These are phyloP conservation scores for Hydroisotoma schaefferi DNA, from an alignment of 2,888 invertebrate species.

Conservation along the genomic window DNA sequence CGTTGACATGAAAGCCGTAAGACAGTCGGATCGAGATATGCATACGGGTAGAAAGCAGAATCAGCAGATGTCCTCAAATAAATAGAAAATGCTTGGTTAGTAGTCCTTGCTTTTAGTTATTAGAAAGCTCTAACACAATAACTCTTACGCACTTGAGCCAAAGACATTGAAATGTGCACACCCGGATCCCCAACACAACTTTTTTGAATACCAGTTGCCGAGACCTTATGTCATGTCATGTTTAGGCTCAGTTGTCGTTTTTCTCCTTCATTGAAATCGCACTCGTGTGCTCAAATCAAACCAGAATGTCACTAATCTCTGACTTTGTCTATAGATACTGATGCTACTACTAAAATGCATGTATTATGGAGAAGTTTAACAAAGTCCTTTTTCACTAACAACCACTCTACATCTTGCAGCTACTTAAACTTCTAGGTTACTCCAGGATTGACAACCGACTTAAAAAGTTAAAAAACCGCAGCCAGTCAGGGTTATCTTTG, in stretches of 20 bases:
- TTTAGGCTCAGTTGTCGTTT: conserved; percentile 24
- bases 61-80: neutral
- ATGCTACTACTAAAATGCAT: too few species aligned
- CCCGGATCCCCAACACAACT: neutral
- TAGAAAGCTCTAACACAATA: too few species aligned
- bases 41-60: neutral
- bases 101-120: too few species aligned
- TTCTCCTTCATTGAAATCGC: conserved; percentile 34
- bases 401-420: too few species aligned
- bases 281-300: conserved; percentile 39
- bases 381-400: too few species aligned
- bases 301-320: conserved; percentile 27
- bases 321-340: neutral
- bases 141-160: too few species aligned
- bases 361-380: too few species aligned
- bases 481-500: too few species aligned
- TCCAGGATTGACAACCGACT: too few species aligned
- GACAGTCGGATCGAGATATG: neutral
- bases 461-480: too few species aligned
- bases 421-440: too few species aligned
- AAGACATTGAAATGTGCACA: neutral
- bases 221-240: conserved; percentile 25
- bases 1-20: neutral
- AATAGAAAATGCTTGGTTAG: too few species aligned
- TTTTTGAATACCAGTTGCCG: conserved; percentile 4